phyloP scores from a whole-genome alignment of 2,888 invertebrate species.

The Perithous albicinctus region DNA sequence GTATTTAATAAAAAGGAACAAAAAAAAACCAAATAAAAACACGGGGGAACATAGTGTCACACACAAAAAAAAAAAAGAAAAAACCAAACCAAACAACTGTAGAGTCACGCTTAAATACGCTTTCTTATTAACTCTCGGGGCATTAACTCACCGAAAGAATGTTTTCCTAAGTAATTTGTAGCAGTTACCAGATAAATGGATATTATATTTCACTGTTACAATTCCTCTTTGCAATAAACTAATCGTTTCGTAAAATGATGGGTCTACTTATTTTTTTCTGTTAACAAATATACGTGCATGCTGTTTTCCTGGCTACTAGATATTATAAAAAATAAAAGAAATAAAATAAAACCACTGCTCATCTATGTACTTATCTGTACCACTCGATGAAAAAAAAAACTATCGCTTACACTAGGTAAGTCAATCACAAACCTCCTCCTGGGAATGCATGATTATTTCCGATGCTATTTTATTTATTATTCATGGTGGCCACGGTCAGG shows the following conservation, averaged over 20 bases:
- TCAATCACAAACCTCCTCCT: constrained; percentile 46
- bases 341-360: constrained; percentile 52
- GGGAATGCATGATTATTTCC: constrained; percentile 57
- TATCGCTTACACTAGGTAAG: constrained; percentile 68
- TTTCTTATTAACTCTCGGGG: constrained; percentile 56
- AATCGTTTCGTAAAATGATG: constrained; percentile 67
- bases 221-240: constrained; percentile 69
- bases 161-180: constrained; percentile 49
- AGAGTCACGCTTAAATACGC: constrained; percentile 62
- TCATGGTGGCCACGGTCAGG: too few relatives aligned
- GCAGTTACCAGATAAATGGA: constrained; percentile 40
- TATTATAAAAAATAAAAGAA: constrained; percentile 40
- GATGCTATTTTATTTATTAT: constrained; percentile 11
- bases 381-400: constrained; percentile 61
- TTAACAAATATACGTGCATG: constrained; percentile 69
- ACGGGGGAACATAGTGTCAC: constrained; percentile 38
- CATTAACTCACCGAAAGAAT: constrained; percentile 52
- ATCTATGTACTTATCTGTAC: constrained; percentile 63
- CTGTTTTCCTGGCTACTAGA: constrained; percentile 63
- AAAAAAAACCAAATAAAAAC: constrained; percentile 17
- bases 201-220: constrained; percentile 67
- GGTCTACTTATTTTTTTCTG: constrained; percentile 72
- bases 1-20: neutral
- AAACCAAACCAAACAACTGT: constrained; percentile 22
- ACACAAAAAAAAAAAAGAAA: too few relatives aligned